Conservation (phyloP, 2,888 invertebrate genomes). For the Drosophila pegasa region DNA sequence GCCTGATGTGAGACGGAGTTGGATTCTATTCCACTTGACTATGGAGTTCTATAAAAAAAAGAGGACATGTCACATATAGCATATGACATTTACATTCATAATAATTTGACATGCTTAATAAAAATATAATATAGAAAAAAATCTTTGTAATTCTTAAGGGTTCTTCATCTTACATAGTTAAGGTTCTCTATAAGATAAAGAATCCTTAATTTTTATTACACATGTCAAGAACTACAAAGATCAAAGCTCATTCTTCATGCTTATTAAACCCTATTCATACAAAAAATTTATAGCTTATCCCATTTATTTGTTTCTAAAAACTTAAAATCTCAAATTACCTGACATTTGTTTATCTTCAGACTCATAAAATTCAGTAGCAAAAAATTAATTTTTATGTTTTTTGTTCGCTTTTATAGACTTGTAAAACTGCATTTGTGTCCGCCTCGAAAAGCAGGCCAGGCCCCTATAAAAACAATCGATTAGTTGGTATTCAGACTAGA, state of each 20-base stretch:
- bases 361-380: background rate
- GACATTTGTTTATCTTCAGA: background rate
- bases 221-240: no score
- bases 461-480: conserved; percentile 25
- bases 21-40: conserved; percentile 12
- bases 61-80: background rate
- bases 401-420: background rate
- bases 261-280: background rate
- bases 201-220: no score
- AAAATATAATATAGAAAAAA: background rate
- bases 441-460: background rate
- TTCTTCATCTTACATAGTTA: background rate
- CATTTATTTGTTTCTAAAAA: background rate
- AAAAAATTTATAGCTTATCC: background rate
- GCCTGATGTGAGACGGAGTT: conserved; percentile 7
- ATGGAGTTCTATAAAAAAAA: background rate
- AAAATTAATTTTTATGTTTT: conserved; percentile 3
- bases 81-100: conserved; percentile 8
- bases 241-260: no score
- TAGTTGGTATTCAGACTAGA: conserved; percentile 24
- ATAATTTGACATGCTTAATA: conserved; percentile 12
- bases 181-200: no score
- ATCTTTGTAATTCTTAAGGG: no score
- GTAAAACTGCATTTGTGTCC: conserved; percentile 3
- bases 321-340: background rate